These are phyloP conservation scores for Thera obeliscata DNA, from an alignment of 2,888 invertebrate genomes.

Conservation along the genomic window DNA sequence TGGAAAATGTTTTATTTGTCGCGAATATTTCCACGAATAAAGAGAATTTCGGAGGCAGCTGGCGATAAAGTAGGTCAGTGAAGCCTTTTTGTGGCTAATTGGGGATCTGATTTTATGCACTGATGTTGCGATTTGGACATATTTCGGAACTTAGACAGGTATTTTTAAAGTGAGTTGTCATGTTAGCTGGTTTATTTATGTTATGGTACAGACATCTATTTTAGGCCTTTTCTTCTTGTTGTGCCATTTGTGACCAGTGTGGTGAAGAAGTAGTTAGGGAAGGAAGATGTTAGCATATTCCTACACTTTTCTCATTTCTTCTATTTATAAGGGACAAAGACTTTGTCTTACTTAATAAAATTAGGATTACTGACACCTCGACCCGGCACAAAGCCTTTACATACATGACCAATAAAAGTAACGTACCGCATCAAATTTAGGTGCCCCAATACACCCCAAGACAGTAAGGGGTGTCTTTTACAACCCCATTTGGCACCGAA, in stretches of 20 bases:
- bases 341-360: conserved; percentile 36
- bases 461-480: conserved; percentile 45
- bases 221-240: too few species aligned
- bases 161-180: too few species aligned
- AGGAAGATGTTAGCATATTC: neutral
- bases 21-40: conserved; percentile 26
- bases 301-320: neutral
- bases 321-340: conserved; percentile 29
- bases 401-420: conserved; percentile 45
- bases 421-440: conserved; percentile 35
- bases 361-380: conserved; percentile 36
- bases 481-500: conserved; percentile 42
- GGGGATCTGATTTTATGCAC: conserved; percentile 22
- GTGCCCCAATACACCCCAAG: conserved; percentile 37
- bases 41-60: conserved; percentile 14
- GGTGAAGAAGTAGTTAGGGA: too few species aligned
- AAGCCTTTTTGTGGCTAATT: conserved; percentile 22
- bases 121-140: neutral
- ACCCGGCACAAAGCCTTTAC: conserved; percentile 37
- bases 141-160: neutral
- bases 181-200: too few species aligned
- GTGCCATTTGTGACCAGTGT: too few species aligned
- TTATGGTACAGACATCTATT: too few species aligned
- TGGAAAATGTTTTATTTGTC: conserved; percentile 39
- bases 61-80: conserved; percentile 20